These are phyloP conservation scores for Pterostichus niger DNA, from an alignment of 2,888 invertebrate genomes.

Conservation along the genomic window DNA sequence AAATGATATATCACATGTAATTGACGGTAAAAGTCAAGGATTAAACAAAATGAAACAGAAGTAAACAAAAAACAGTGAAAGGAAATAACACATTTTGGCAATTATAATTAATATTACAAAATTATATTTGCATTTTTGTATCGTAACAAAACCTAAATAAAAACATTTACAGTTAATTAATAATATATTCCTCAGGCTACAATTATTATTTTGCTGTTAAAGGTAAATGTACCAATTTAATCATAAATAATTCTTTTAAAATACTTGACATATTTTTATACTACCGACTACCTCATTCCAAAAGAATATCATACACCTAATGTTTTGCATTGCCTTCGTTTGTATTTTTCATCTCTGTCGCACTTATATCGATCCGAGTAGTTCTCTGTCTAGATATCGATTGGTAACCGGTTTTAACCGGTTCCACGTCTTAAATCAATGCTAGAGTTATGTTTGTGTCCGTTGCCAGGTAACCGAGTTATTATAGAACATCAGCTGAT, in stretches of 20 bases:
- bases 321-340: slow-evolving; percentile 51
- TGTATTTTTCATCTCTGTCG: slow-evolving; percentile 14
- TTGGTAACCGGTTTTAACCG: slow-evolving; percentile 71
- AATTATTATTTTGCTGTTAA: background rate
- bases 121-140: slow-evolving; percentile 4
- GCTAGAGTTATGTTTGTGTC: slow-evolving; percentile 75
- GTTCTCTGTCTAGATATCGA: slow-evolving; percentile 68
- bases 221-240: background rate
- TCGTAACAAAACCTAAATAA: background rate
- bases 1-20: slow-evolving; percentile 5
- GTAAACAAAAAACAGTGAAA: slow-evolving; percentile 30
- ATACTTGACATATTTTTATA: slow-evolving; percentile 51
- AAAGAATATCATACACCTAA: slow-evolving; percentile 40
- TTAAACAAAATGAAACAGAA: slow-evolving; percentile 15
- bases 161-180: background rate
- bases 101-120: slow-evolving; percentile 16
- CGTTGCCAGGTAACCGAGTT: slow-evolving; percentile 75
- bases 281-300: slow-evolving; percentile 20
- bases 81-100: slow-evolving; percentile 48
- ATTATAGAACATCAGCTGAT: slow-evolving; percentile 66
- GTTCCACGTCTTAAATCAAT: slow-evolving; percentile 75
- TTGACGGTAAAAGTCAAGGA: slow-evolving; percentile 34
- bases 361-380: slow-evolving; percentile 59
- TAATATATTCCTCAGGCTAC: background rate
- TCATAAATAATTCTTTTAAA: slow-evolving; percentile 52